Percentiles rank a stretch among this genome's conserved stretches.
These are phyloP conservation scores for Bombus huntii DNA, from an alignment of 1,140 invertebrate genomes.

Conservation along the genomic window DNA sequence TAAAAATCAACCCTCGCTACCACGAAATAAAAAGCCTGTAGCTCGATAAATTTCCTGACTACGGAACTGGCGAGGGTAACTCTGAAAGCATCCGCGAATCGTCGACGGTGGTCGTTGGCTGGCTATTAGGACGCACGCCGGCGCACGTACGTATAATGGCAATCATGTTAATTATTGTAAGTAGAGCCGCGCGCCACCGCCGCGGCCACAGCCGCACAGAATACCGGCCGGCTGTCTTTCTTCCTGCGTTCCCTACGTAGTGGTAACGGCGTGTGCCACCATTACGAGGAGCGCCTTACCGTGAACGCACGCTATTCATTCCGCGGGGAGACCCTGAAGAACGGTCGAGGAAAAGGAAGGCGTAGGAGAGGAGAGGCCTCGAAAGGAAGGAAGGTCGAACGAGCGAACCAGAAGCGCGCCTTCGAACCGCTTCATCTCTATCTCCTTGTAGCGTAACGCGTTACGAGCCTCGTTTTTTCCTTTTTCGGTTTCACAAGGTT, in stretches of 20 bases:
- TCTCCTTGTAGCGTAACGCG: constrained; percentile 49
- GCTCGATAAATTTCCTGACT: neutral
- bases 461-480: neutral
- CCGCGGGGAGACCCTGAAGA: constrained; percentile 48
- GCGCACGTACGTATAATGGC: constrained; percentile 77
- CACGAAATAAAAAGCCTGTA: neutral
- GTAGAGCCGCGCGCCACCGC: constrained; percentile 67
- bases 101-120: constrained; percentile 58
- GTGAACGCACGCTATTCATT: constrained; percentile 81
- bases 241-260: constrained; percentile 49
- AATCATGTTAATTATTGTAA: constrained; percentile 82
- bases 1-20: neutral
- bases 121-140: constrained; percentile 70
- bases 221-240: constrained; percentile 3
- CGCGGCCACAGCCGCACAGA: constrained; percentile 10
- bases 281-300: constrained; percentile 79
- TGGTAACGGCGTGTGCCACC: constrained; percentile 80
- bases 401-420: constrained; percentile 67
- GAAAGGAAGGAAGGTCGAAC: constrained; percentile 71
- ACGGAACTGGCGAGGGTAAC: neutral
- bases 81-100: constrained; percentile 50
- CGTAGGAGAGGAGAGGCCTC: constrained; percentile 53
- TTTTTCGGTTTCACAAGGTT: neutral
- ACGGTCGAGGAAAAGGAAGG: constrained; percentile 14
- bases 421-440: constrained; percentile 53